Percentiles rank a stretch among this genome's conserved stretches.
phyloP scores from a whole-genome alignment of 2,797 vertebrate species.

The Parauchenoglanis ngamensis region DNA sequence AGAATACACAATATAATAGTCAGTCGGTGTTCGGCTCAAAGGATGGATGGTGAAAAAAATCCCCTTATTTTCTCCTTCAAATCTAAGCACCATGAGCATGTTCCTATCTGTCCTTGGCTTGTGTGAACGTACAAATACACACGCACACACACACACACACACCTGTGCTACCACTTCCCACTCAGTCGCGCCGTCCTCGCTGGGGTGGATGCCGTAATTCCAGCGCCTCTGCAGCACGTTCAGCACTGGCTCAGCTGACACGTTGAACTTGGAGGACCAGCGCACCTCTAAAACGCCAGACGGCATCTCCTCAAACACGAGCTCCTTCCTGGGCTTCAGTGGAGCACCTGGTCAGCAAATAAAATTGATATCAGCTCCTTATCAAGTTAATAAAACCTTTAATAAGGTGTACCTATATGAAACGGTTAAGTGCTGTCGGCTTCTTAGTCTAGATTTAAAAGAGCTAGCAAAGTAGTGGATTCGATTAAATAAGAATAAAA shows the following conservation, averaged over 20 bases:
- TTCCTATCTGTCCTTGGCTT: conserved; percentile 24
- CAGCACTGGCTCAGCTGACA: conserved; percentile 88
- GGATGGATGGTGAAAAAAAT: background rate
- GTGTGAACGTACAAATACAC: background rate
- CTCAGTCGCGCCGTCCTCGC: conserved; percentile 82
- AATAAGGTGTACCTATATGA: background rate
- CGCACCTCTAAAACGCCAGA: conserved; percentile 81
- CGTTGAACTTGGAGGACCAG: conserved; percentile 90
- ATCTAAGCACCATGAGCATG: conserved; percentile 8
- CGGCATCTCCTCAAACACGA: conserved; percentile 79
- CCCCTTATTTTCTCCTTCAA: background rate
- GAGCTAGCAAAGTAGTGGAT: background rate
- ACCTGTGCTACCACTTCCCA: conserved; percentile 90
- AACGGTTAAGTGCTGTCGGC: background rate
- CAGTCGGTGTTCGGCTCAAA: background rate
- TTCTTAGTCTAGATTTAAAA: background rate
- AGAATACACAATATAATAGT: background rate
- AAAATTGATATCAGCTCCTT: background rate
- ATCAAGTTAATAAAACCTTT: background rate
- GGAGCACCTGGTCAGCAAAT: conserved; percentile 77
- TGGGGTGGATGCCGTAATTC: conserved; percentile 92
- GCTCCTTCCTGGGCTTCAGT: conserved; percentile 87
- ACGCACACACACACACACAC: conserved; percentile 16
- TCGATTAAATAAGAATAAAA: background rate
- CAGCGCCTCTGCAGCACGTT: conserved; percentile 87